Evolutionary conservation across 2,797 vertebrate species (phyloP).

Genomic region (Crossoptilon crossoptilon): DNA sequence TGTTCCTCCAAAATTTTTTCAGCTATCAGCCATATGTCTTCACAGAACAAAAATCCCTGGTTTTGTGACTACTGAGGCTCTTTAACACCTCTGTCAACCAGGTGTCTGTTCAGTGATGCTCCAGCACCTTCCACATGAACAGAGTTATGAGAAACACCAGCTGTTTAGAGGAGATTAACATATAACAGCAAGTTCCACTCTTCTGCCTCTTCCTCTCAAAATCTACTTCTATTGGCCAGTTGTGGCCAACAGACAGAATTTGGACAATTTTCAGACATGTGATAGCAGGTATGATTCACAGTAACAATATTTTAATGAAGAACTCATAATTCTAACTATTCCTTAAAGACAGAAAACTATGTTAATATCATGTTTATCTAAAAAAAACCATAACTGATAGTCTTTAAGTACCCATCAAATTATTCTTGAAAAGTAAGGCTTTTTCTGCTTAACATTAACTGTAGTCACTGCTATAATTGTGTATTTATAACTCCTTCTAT

Average conservation of each 20-base stretch:
- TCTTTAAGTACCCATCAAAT: not conserved
- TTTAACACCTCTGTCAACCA: not conserved
- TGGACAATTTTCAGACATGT: not conserved
- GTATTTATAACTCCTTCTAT: not conserved
- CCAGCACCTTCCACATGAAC: not conserved
- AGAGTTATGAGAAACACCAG: not conserved
- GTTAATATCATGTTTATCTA: rapidly evolving
- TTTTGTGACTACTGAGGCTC: not conserved
- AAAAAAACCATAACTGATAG: not conserved
- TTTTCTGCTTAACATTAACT: not conserved
- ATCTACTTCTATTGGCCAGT: not conserved
- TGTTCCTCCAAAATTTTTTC: not conserved
- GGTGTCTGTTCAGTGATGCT: not conserved
- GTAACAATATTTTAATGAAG: no score
- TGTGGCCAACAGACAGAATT: not conserved
- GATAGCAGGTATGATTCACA: not conserved
- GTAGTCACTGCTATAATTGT: not conserved
- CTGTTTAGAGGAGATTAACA: not conserved
- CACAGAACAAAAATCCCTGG: not conserved
- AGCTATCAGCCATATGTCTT: not conserved
- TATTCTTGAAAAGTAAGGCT: not conserved
- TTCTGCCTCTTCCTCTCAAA: not conserved
- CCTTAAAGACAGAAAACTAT: not conserved
- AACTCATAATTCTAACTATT: not conserved
- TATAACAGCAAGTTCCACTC: not conserved